phyloP scores from a whole-genome alignment of 2,888 invertebrate genomes.

The Melipona bicolor region DNA sequence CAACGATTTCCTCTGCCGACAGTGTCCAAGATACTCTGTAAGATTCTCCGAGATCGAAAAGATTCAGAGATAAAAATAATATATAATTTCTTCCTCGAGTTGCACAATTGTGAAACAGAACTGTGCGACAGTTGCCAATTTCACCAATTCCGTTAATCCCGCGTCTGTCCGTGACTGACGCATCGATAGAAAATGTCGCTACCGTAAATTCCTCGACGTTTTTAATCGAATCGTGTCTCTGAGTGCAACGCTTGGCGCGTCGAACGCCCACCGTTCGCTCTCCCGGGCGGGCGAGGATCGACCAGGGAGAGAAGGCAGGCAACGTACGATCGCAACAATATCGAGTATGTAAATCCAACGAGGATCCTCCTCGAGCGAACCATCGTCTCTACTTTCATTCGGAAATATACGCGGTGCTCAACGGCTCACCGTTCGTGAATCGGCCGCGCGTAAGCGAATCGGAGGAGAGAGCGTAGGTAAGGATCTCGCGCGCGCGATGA shows the following conservation, averaged over 20 bases:
- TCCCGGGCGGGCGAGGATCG: conserved; percentile 54
- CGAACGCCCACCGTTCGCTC: conserved; percentile 68
- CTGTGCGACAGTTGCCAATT: not conserved
- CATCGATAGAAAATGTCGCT: conserved; percentile 48
- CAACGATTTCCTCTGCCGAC: not conserved
- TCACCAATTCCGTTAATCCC: conserved; percentile 11
- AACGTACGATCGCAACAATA: conserved; percentile 38
- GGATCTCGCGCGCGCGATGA: conserved; percentile 52
- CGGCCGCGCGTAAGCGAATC: conserved; percentile 34
- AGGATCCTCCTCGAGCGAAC: conserved; percentile 47
- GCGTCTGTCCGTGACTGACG: not conserved
- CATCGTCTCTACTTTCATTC: conserved; percentile 45
- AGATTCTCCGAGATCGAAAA: no score
- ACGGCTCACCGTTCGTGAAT: conserved; percentile 25
- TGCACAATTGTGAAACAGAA: no score
- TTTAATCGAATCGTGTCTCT: conserved; percentile 55
- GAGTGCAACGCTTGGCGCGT: conserved; percentile 33
- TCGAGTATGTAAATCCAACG: conserved; percentile 66
- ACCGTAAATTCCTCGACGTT: conserved; percentile 14
- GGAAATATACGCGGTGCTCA: conserved; percentile 39
- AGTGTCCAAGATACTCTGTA: not conserved
- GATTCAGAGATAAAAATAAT: no score
- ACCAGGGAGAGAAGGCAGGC: conserved; percentile 29
- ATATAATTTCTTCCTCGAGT: no score
- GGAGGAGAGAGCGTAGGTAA: conserved; percentile 37